Percentiles rank a stretch among this genome's conserved stretches.
These are phyloP conservation scores for Drosophila ficusphila DNA, from an alignment of 1,140 invertebrate genomes.

Conservation along the genomic window DNA sequence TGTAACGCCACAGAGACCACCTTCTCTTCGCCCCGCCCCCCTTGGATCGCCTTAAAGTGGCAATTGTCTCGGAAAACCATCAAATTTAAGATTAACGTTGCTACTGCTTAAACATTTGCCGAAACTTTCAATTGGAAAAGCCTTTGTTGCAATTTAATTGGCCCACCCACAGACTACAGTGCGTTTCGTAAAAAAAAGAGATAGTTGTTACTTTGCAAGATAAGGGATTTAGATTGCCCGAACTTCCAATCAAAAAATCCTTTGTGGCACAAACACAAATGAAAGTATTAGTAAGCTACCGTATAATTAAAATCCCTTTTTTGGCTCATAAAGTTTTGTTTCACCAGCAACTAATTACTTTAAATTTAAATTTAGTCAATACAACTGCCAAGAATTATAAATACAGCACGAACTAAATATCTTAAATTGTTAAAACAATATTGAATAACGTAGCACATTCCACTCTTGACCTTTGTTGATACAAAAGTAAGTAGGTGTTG, in stretches of 20 bases:
- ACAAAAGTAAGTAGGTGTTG: too few relatives aligned
- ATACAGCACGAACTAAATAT: too few relatives aligned
- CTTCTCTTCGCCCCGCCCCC: neutral
- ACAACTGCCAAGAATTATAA: too few relatives aligned
- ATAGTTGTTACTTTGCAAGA: neutral
- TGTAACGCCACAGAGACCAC: slow-evolving; percentile 49
- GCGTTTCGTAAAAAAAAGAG: neutral
- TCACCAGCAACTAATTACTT: too few relatives aligned
- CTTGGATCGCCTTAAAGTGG: slow-evolving; percentile 5
- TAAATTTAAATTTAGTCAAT: too few relatives aligned
- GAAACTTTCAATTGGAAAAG: slow-evolving; percentile 28
- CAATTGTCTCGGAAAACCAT: neutral
- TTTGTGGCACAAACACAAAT: neutral
- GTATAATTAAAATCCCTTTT: neutral
- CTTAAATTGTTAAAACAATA: too few relatives aligned
- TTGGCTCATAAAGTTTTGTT: too few relatives aligned
- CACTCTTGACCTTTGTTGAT: too few relatives aligned
- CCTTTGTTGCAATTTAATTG: slow-evolving; percentile 28
- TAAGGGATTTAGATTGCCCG: neutral
- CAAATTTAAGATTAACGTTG: slow-evolving; percentile 13
- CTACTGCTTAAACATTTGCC: slow-evolving; percentile 21
- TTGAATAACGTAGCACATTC: too few relatives aligned
- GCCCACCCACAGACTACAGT: slow-evolving; percentile 15
- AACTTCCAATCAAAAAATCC: neutral
- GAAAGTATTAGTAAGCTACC: neutral